phyloP scores from a whole-genome alignment of 2,888 invertebrate species.

The Heliconius cydno region DNA sequence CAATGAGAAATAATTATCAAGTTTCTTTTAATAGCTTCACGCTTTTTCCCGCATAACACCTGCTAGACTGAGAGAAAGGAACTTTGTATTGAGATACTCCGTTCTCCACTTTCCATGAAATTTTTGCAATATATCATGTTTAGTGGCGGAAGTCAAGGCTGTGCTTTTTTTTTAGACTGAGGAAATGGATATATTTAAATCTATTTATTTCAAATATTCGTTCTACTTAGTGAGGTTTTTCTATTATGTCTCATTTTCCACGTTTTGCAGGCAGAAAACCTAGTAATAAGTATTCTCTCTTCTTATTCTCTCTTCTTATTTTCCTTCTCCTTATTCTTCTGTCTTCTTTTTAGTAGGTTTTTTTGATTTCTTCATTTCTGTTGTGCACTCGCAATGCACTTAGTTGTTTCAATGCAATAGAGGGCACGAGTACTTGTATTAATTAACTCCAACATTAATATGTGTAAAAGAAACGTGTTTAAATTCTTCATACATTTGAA shows the following conservation, averaged over 20 bases:
- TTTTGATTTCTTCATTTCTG: neutral
- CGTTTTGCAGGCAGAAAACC: neutral
- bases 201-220: neutral
- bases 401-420: neutral
- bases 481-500: conserved; percentile 40
- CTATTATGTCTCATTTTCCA: neutral
- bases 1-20: neutral
- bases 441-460: conserved; percentile 28
- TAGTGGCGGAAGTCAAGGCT: neutral
- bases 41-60: neutral
- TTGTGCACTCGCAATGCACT: neutral
- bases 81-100: neutral
- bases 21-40: neutral
- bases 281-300: neutral
- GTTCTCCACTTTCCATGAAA: neutral
- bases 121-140: neutral
- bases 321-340: too few relatives aligned
- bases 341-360: too few relatives aligned
- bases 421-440: neutral
- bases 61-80: neutral
- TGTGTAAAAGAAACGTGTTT: conserved; percentile 24
- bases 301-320: neutral
- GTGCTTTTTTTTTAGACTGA: neutral
- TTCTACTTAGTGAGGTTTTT: neutral
- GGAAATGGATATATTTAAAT: neutral